These are phyloP conservation scores for Nycteola revayana DNA, from an alignment of 2,888 invertebrate species.

Conservation along the genomic window DNA sequence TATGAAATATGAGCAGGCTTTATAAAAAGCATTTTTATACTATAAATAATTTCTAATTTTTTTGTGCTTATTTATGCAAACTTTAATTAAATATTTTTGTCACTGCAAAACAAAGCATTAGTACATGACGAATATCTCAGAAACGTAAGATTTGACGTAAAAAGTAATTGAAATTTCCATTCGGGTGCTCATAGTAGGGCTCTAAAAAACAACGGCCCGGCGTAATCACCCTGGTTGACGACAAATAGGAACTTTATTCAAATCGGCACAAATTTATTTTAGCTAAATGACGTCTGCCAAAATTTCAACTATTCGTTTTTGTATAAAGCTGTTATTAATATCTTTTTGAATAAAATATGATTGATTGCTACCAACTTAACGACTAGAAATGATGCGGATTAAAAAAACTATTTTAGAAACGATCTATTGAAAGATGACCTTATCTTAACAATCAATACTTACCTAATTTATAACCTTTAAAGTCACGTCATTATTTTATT, in stretches of 20 bases:
- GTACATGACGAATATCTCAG: too few species aligned
- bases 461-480: too few species aligned
- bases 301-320: conserved; percentile 47
- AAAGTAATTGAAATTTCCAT: neutral
- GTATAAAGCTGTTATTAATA: conserved; percentile 35
- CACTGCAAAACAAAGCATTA: too few species aligned
- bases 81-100: too few species aligned
- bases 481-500: too few species aligned
- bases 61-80: too few species aligned
- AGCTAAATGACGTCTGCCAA: conserved; percentile 50
- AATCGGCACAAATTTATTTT: conserved; percentile 62
- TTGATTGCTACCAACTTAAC: conserved; percentile 20
- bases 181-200: conserved; percentile 29
- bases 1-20: too few species aligned
- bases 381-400: conserved; percentile 11
- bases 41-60: too few species aligned
- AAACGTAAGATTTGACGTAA: neutral
- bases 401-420: neutral
- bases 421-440: too few species aligned
- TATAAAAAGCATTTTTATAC: too few species aligned
- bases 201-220: conserved; percentile 28
- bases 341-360: conserved; percentile 16
- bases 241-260: conserved; percentile 68
- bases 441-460: too few species aligned
- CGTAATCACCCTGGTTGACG: conserved; percentile 53